Evolutionary conservation across 2,797 vertebrate genomes (phyloP).

Genomic region (Babyrousa celebensis): DNA sequence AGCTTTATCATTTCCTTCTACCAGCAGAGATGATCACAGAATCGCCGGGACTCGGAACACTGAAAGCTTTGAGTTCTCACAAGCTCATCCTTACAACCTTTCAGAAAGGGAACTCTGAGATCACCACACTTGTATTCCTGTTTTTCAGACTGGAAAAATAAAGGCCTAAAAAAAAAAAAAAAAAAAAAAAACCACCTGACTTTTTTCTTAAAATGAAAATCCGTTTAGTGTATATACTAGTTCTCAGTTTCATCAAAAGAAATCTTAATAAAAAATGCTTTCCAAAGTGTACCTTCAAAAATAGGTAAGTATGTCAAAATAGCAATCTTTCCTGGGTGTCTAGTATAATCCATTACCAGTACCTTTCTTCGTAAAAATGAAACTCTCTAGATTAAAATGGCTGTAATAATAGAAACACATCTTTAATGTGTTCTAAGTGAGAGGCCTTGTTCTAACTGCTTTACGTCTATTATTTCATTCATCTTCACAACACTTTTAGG

Average conservation of each 20-base stretch:
- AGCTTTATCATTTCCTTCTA: neutral
- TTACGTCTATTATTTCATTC: neutral
- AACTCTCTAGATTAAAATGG: neutral
- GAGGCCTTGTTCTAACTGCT: neutral
- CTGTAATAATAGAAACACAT: neutral
- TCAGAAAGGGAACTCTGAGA: neutral
- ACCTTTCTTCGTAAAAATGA: conserved; percentile 33
- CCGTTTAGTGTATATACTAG: conserved; percentile 73
- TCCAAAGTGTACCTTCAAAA: conserved; percentile 42
- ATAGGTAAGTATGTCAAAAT: conserved; percentile 37
- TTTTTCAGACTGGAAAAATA: neutral
- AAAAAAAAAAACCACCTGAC: neutral
- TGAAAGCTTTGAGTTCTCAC: neutral
- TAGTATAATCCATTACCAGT: neutral
- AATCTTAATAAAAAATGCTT: conserved; percentile 57
- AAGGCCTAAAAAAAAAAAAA: neutral
- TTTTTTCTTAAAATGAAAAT: neutral
- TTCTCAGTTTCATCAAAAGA: conserved; percentile 58
- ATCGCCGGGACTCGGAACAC: neutral
- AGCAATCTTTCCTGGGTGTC: neutral
- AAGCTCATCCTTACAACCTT: neutral
- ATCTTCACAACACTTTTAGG: neutral
- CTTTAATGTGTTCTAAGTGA: neutral
- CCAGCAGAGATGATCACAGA: neutral
- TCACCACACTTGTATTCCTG: neutral